These are phyloP conservation scores for Scalopus aquaticus DNA, from an alignment of 2,113 vertebrate species.

Conservation along the genomic window DNA sequence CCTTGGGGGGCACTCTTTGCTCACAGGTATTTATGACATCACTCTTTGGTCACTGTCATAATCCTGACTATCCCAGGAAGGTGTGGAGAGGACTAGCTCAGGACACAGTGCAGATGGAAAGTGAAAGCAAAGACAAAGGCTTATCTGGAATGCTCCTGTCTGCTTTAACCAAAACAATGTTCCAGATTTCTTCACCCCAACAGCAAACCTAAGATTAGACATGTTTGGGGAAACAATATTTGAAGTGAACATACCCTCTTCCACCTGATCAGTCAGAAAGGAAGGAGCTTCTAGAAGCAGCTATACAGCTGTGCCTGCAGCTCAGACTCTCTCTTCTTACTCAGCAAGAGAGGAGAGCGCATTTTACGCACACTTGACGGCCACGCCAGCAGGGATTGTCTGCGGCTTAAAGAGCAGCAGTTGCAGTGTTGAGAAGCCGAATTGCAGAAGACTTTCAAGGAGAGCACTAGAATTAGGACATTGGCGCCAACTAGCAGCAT, in stretches of 20 bases:
- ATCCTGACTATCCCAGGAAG: not conserved
- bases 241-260: not conserved
- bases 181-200: not conserved
- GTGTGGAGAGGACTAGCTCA: not conserved
- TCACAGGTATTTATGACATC: rapidly evolving
- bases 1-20: not conserved
- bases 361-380: not conserved
- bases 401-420: not conserved
- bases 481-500: not conserved
- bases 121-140: not conserved
- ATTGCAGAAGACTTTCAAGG: not conserved
- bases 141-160: not conserved
- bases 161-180: not conserved
- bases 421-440: not conserved
- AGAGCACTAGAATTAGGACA: not conserved
- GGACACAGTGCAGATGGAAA: not conserved
- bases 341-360: not conserved
- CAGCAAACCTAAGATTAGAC: not conserved
- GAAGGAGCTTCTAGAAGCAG: not conserved
- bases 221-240: not conserved
- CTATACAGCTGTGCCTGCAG: too few relatives aligned
- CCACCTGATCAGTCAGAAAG: not conserved
- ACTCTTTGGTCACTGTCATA: not conserved
- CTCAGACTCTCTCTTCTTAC: not conserved
- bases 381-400: not conserved